These are phyloP conservation scores for Halcyon chelicuti DNA, from an alignment of 2,797 vertebrate genomes.

Conservation along the genomic window DNA sequence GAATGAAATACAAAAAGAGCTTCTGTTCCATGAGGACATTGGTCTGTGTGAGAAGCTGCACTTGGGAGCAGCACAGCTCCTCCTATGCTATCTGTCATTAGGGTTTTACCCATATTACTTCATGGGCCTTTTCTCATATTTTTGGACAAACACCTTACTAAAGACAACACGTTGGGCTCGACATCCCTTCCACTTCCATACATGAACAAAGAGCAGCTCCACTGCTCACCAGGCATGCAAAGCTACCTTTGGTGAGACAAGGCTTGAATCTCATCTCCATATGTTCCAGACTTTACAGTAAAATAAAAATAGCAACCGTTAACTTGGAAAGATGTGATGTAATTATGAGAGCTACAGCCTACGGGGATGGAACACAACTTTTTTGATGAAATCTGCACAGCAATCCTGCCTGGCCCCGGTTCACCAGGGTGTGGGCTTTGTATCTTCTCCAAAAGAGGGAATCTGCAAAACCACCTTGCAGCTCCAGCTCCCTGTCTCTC, in stretches of 20 bases:
- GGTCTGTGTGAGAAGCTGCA: not conserved
- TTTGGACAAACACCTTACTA: not conserved
- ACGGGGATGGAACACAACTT: not conserved
- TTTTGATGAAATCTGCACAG: fast-evolving
- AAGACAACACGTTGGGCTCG: not conserved
- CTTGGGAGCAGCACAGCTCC: not conserved
- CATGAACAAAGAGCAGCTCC: not conserved
- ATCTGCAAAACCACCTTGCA: not conserved
- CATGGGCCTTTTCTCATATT: not conserved
- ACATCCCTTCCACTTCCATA: not conserved
- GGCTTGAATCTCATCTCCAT: not conserved
- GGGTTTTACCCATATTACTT: not conserved
- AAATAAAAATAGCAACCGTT: not conserved
- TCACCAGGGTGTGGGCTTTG: not conserved
- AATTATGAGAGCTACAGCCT: not conserved
- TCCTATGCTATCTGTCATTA: not conserved
- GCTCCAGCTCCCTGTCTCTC: not conserved
- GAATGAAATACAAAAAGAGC: not conserved
- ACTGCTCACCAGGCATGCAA: not conserved
- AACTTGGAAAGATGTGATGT: not conserved
- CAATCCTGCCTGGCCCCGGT: not conserved
- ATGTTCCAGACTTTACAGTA: not conserved
- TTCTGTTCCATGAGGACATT: not conserved
- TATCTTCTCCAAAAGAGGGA: not conserved
- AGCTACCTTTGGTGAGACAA: not conserved